A percentile compares a stretch with the other conserved stretches of the same genome.
Conservation (phyloP, 1,140 invertebrate species). For the Trichoplusia ni region DNA sequence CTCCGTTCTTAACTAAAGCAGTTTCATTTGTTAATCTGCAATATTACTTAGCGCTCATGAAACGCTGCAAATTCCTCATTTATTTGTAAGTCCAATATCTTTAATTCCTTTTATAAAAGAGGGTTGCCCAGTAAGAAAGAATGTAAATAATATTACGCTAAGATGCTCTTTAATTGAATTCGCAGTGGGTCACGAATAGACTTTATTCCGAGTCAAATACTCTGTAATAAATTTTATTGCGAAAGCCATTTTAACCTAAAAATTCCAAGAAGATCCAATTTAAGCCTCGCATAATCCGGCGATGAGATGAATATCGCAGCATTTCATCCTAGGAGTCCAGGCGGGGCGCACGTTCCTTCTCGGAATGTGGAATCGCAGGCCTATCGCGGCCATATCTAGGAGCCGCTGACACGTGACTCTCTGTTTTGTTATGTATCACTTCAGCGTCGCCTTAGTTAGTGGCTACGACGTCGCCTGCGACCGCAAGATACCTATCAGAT, state of each 20-base stretch:
- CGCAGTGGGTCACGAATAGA: slow-evolving; percentile 50
- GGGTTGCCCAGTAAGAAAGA: slow-evolving; percentile 32
- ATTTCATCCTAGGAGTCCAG: slow-evolving; percentile 29
- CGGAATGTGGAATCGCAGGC: slow-evolving; percentile 5
- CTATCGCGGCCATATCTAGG: slow-evolving; percentile 28
- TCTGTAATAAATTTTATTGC: slow-evolving; percentile 72
- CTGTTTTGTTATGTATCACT: slow-evolving; percentile 46
- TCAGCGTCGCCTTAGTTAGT: slow-evolving; percentile 42
- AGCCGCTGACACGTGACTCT: slow-evolving; percentile 40
- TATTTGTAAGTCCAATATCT: slow-evolving; percentile 22
- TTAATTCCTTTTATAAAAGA: slow-evolving; percentile 34
- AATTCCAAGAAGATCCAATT: slow-evolving; percentile 75
- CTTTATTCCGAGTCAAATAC: slow-evolving; percentile 62
- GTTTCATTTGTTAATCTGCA: neutral
- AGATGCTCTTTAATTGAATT: slow-evolving; percentile 55
- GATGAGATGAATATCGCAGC: slow-evolving; percentile 64
- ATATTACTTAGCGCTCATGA: slow-evolving; percentile 20
- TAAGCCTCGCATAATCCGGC: slow-evolving; percentile 68
- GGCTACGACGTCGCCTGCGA: slow-evolving; percentile 26
- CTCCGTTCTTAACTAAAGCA: neutral
- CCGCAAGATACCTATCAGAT: slow-evolving; percentile 52
- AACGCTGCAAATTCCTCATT: slow-evolving; percentile 26
- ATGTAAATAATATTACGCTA: slow-evolving; percentile 52
- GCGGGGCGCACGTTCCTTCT: neutral
- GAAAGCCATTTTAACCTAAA: slow-evolving; percentile 66